Percentiles rank a stretch among this genome's conserved stretches.
These are phyloP conservation scores for Neotoxoptera formosana DNA, from an alignment of 1,140 invertebrate species.

Conservation along the genomic window DNA sequence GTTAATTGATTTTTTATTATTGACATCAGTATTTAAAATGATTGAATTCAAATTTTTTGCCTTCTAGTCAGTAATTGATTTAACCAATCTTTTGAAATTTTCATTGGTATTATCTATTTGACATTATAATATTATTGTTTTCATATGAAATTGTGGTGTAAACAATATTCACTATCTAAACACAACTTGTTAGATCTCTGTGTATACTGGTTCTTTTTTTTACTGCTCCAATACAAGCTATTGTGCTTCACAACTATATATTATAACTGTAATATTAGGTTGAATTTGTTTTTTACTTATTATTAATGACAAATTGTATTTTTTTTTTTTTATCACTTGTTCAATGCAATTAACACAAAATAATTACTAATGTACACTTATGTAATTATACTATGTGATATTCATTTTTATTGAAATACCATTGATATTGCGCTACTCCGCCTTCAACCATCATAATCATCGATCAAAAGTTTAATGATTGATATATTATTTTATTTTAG, in stretches of 20 bases:
- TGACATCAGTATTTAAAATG: constrained; percentile 35
- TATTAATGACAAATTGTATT: neutral
- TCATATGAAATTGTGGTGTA: neutral
- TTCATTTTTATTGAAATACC: neutral
- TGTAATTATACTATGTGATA: constrained; percentile 4
- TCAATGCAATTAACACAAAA: neutral
- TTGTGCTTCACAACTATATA: neutral
- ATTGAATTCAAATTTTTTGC: constrained; percentile 22
- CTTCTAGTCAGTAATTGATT: constrained; percentile 48
- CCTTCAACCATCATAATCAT: neutral
- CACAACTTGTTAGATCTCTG: neutral
- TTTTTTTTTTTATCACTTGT: neutral
- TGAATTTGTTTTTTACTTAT: neutral
- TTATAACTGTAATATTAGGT: neutral
- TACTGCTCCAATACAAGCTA: neutral
- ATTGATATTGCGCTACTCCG: neutral
- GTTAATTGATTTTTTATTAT: constrained; percentile 28
- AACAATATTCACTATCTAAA: neutral
- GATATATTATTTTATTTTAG: neutral
- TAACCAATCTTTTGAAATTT: neutral
- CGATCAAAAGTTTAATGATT: constrained; percentile 4
- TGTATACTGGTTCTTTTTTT: neutral
- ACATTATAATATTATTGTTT: neutral
- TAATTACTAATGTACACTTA: neutral
- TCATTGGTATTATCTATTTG: constrained; percentile 1